Base-by-base conservation (phyloP, 2,888 invertebrate genomes). In the Aleiodes alternator region DNA sequence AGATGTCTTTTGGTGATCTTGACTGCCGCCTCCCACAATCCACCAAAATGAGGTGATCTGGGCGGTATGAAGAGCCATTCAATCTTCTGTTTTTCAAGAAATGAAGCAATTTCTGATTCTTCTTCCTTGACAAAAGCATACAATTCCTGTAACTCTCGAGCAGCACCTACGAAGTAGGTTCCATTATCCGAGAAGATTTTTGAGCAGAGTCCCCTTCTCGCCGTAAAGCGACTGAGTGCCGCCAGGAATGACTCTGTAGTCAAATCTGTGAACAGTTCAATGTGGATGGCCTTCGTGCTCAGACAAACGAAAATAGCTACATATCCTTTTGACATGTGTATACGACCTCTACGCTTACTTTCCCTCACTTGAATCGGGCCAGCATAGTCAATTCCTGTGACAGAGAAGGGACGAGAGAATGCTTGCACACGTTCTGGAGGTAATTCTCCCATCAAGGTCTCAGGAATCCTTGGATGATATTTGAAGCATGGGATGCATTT, bases 111-210 rank as follows among this genome's bases (percentile, higher is more conserved):
- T 8, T 38, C 38, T 38, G 38, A 38, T 38, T 38, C 38, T 8
- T 38, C 38, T 38, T 38, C 6, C 38, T 38, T 38, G 38, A 38
- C 83, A 83, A 0, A 79, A 73, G 16, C 81, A 82, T 3, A 82
- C 61, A 61, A 68, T n/a, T 77, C 51, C n/a, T 51, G 51, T n/a
- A 51, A n/a, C n/a, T 11, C 12, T 51, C n/a, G 8, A n/a, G 51
- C 74, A 79, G 87, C 85, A 2, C 85, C 86, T 1, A 87, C 81
- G 69, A 87, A 88, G 73, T 86, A 88, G 0, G 84, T 83, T 0
- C 84, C 86, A 43, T 85, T 85, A 71, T 89, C 88, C 2, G 84
- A 84, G 61, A 79, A 83, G 0, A 88, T 76, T 4, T 83, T 73
- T 8, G 69, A 23, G 0, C 82, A 82, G 12, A 79, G 69, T 1